phyloP scores from a whole-genome alignment of 2,797 vertebrate genomes.

The Lemur catta region DNA sequence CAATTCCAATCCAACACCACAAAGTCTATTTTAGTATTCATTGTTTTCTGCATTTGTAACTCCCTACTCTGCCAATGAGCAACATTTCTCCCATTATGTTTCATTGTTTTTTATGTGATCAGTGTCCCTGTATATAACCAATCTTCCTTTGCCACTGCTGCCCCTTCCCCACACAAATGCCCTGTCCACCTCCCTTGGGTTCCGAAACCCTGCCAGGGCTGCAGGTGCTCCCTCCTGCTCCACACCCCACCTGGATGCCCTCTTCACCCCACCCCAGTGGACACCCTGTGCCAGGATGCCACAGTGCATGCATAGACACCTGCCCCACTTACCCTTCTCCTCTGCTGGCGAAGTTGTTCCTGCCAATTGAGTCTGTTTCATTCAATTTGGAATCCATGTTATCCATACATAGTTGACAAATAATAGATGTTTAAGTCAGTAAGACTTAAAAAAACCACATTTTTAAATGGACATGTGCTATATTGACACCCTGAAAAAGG shows the following conservation, averaged over 20 bases:
- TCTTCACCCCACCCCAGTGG: neutral
- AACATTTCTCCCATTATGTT: neutral
- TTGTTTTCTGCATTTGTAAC: neutral
- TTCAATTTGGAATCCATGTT: neutral
- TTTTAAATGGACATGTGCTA: neutral
- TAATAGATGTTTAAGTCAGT: neutral
- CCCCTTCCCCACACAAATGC: neutral
- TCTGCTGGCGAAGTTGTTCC: neutral
- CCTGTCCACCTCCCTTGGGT: neutral
- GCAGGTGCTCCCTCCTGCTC: neutral
- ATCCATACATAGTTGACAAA: neutral
- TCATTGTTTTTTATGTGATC: neutral
- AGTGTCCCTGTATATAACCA: neutral
- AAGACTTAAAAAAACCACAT: neutral
- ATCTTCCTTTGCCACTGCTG: neutral
- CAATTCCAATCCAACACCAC: neutral
- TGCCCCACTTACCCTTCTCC: neutral
- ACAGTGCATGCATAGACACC: too few relatives aligned
- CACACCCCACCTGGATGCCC: neutral
- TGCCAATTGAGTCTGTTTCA: neutral
- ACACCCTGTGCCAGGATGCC: neutral
- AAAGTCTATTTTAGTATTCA: neutral
- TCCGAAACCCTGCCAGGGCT: neutral
- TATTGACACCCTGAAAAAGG: neutral
- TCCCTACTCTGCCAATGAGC: neutral